Percentiles rank a stretch among this genome's conserved stretches.
phyloP scores from a whole-genome alignment of 2,113 vertebrate genomes.

The Carassius gibelio region DNA sequence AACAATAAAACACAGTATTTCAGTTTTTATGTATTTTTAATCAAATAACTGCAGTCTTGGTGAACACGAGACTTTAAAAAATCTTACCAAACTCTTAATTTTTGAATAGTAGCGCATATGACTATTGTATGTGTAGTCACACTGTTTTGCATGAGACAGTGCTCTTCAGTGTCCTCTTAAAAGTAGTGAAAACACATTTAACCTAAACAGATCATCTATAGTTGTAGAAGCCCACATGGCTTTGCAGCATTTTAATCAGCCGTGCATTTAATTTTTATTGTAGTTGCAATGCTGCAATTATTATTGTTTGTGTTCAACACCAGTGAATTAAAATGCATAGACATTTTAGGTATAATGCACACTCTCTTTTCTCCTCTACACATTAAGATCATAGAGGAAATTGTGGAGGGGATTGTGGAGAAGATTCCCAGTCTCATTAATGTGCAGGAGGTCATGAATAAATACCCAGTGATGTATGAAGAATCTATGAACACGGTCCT shows the following conservation, averaged over 20 bases:
- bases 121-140: too few relatives aligned
- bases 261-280: not conserved
- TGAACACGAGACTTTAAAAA: too few relatives aligned
- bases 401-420: constrained; percentile 73
- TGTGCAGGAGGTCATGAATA: constrained; percentile 75
- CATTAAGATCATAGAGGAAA: constrained; percentile 79
- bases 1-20: too few relatives aligned
- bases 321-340: not conserved
- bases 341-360: not conserved
- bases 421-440: constrained; percentile 79
- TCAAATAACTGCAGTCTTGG: too few relatives aligned
- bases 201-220: too few relatives aligned
- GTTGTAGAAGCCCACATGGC: too few relatives aligned
- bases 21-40: too few relatives aligned
- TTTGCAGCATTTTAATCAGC: not conserved
- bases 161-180: too few relatives aligned
- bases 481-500: constrained; percentile 95
- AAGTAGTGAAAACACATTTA: too few relatives aligned
- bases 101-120: too few relatives aligned
- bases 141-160: too few relatives aligned
- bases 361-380: constrained; percentile 52
- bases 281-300: not conserved
- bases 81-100: too few relatives aligned
- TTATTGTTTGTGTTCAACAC: not conserved
- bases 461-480: constrained; percentile 86